Evolutionary conservation across 92 coral and sea anemone genomes (phyloP).

Genomic region (Montipora capitata): DNA sequence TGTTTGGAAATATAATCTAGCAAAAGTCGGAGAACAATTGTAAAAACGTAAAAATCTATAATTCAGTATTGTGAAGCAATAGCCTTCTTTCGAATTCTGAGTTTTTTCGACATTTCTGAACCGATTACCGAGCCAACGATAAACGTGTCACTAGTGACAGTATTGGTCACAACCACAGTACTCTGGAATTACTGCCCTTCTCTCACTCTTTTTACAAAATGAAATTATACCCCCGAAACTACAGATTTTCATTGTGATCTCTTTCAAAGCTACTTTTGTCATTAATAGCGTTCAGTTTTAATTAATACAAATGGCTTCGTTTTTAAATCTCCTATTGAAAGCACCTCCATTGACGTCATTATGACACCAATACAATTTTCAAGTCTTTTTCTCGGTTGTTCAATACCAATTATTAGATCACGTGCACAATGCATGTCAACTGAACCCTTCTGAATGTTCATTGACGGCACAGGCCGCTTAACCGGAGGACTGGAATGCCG

Average conservation of each 20-base stretch:
- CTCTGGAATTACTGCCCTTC: too few species aligned
- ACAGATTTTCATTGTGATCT: not conserved
- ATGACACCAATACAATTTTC: not conserved
- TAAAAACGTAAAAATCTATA: not conserved
- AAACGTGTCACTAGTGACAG: not conserved
- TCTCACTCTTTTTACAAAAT: not conserved
- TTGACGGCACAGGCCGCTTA: not conserved
- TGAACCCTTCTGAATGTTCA: not conserved
- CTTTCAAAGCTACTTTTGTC: too few species aligned
- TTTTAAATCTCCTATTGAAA: not conserved
- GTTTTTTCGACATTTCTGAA: not conserved
- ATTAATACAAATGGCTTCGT: not conserved
- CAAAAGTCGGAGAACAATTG: not conserved
- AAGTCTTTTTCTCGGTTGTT: too few species aligned
- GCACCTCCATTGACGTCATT: not conserved
- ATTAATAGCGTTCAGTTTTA: too few species aligned
- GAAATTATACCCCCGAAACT: too few species aligned
- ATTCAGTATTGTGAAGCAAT: not conserved
- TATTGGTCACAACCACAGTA: not conserved
- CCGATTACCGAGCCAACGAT: not conserved
- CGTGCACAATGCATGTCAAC: not conserved
- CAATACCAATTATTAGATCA: not conserved
- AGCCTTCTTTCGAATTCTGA: not conserved
- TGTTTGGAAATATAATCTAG: not conserved
- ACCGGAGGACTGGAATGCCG: not conserved